Evolutionary conservation across 2,113 vertebrate genomes (phyloP), one percentile per base, ranked within the genome.

Genomic region (Camelus dromedarius): DNA sequence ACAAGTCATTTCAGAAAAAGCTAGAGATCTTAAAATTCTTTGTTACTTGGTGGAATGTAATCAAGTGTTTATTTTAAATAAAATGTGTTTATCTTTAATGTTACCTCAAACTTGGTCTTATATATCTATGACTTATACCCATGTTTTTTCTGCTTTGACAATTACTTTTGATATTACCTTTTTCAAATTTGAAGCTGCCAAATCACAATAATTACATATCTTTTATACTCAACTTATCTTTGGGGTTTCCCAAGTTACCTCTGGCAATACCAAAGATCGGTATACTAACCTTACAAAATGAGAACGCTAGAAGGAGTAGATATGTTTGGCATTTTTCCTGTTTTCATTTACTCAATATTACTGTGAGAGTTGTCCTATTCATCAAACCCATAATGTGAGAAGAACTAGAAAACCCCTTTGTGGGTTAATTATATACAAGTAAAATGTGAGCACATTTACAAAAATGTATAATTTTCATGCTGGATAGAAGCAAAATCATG

Each of bases 371-470:
- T 92, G 18, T 67, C 60, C 20, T 76, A 38, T 32, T 60, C 13
- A 56, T 89, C 87, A 95, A 75, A 80, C 8, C 8, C 52, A 60
- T 42, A 79, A 60, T 82, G 38, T 24, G 18, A 79, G 28, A 92
- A 83, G n/a, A 90, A 6, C 15, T 83, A 24, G 19, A 92, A 73
- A 96, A 95, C 75, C 88, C 4, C 18, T 75, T 83, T 66, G 10
- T 7, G 87, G 28, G 16, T 75, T 92, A 90, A 88, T 96, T 90
- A 84, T 19, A 84, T 38, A 38, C 9, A 93, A 76, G 3, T 56
- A 76, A 87, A 97, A 90, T 70, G 15, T 26, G 4, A 58, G 56
- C 64, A 4, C 18, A 50, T 88, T 88, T 89, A 84, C 2, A n/a
- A 11, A 90, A 86, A 42, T 50, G 19, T 46, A 50, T 35, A 5